Base-by-base conservation (phyloP, 2,888 invertebrate species). In the Tachystola acroxantha region DNA sequence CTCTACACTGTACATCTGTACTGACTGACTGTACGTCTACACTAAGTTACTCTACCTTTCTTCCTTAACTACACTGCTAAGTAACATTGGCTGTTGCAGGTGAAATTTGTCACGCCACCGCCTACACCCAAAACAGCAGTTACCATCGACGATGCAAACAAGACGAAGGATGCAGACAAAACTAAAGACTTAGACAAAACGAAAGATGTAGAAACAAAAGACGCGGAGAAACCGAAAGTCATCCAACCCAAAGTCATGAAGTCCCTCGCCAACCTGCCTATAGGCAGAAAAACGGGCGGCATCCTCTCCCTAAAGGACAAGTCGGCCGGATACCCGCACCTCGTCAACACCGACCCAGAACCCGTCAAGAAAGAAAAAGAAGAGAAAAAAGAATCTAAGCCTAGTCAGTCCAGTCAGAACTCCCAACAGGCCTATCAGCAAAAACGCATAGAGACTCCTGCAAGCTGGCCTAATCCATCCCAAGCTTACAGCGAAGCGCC, bases 41-140 rank as follows among this genome's bases (percentile, higher is more conserved):
- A n/a, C n/a, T n/a, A n/a, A n/a, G n/a, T n/a, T n/a, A n/a, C n/a
- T n/a, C n/a, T n/a, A n/a, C n/a, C n/a, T n/a, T n/a, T n/a, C n/a
- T n/a, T n/a, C n/a, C n/a, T n/a, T n/a, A n/a, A n/a, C n/a, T n/a
- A n/a, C n/a, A n/a, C n/a, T n/a, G n/a, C n/a, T n/a, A n/a, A n/a
- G n/a, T n/a, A n/a, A n/a, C n/a, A n/a, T n/a, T n/a, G n/a, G n/a
- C n/a, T 6, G 16, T 63, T 62, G 3, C 57, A 89, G 89, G 89
- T 89, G 11, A 89, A 89, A 44, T 90, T 90, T 54, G 81, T 88
- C 19, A 89, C 89, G 1, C 87, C 87, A 1, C 84, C 85, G 1
- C 81, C 71, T 36, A 85, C 84, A 0, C 77, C 82, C 0, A 85
- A 85, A 32, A 73, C 77, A 0, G 48, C 55, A 0, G 84, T 81